Evolutionary conservation across 2,113 vertebrate genomes (phyloP).

Genomic region (Hippocampus abdominalis): DNA sequence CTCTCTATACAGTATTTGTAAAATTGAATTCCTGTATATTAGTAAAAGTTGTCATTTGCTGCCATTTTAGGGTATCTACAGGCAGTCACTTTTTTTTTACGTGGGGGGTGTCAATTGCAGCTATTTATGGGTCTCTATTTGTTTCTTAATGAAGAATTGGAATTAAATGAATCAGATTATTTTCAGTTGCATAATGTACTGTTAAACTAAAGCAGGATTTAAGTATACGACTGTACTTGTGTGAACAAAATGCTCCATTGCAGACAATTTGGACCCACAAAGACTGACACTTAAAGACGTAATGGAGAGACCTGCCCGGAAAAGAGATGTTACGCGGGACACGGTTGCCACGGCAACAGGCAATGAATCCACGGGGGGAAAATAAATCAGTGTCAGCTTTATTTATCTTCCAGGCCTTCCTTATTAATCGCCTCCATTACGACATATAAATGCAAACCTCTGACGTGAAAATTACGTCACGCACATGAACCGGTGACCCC

Average conservation of each 20-base stretch:
- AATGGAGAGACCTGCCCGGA: constrained; percentile 31
- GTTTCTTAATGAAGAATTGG: no score
- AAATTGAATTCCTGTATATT: no score
- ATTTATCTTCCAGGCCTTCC: constrained; percentile 44
- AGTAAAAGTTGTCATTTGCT: no score
- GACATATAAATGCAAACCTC: constrained; percentile 33
- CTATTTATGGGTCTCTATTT: no score
- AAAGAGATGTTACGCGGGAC: constrained; percentile 45
- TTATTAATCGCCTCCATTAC: constrained; percentile 42
- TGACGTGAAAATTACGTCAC: constrained; percentile 24
- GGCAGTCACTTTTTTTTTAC: no score
- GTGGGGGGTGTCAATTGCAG: no score
- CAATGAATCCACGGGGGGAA: constrained; percentile 25
- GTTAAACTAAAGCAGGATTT: background rate
- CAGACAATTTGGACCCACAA: background rate
- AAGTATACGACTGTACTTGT: background rate
- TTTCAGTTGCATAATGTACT: background rate
- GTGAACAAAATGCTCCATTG: background rate
- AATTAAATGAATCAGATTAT: no score
- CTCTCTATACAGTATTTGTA: no score
- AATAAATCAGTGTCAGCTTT: background rate
- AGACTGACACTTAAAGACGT: constrained; percentile 7
- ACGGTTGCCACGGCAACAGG: constrained; percentile 49
- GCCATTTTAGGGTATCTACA: no score
- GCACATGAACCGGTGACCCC: constrained; percentile 16